Percentiles rank a stretch among this genome's conserved stretches.
Evolutionary conservation across 1,140 invertebrate genomes (phyloP).

Genomic region (Neodiprion virginianus): DNA sequence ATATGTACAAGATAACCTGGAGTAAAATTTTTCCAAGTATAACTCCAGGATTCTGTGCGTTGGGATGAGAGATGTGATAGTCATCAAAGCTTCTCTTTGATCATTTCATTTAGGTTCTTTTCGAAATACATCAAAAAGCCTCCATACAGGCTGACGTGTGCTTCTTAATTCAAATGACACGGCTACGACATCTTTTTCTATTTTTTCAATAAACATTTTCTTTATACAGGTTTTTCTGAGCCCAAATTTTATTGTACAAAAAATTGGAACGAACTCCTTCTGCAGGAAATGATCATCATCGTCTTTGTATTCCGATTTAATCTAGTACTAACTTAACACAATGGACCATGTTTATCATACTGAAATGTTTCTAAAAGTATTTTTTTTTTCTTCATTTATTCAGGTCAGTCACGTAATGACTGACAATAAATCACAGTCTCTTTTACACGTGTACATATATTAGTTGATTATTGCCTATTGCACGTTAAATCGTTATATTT

Average conservation of each 20-base stretch:
- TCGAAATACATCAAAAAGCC: background rate
- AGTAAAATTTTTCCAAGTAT: too few relatives aligned
- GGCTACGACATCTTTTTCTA: background rate
- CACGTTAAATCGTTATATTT: too few relatives aligned
- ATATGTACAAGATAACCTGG: too few relatives aligned
- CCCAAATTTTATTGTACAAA: conserved; percentile 5
- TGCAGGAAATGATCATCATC: background rate
- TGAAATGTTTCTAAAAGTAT: conserved; percentile 42
- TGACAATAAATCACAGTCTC: background rate
- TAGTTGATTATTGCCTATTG: background rate
- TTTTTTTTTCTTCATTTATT: conserved; percentile 8
- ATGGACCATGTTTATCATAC: conserved; percentile 55
- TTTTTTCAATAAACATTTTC: background rate
- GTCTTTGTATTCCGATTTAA: conserved; percentile 8
- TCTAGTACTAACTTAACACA: conserved; percentile 27
- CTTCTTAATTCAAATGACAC: background rate
- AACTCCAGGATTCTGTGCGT: background rate
- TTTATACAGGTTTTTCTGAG: conserved; percentile 1
- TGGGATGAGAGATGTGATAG: too few relatives aligned
- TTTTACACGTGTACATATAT: background rate
- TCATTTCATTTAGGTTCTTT: too few relatives aligned
- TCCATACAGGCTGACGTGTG: background rate
- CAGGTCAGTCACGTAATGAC: background rate
- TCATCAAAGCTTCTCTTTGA: too few relatives aligned
- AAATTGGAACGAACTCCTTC: background rate